A percentile compares a stretch with the other conserved stretches of the same genome.
phyloP scores from a whole-genome alignment of 1,140 invertebrate species.

The Steinernema feltiae region DNA sequence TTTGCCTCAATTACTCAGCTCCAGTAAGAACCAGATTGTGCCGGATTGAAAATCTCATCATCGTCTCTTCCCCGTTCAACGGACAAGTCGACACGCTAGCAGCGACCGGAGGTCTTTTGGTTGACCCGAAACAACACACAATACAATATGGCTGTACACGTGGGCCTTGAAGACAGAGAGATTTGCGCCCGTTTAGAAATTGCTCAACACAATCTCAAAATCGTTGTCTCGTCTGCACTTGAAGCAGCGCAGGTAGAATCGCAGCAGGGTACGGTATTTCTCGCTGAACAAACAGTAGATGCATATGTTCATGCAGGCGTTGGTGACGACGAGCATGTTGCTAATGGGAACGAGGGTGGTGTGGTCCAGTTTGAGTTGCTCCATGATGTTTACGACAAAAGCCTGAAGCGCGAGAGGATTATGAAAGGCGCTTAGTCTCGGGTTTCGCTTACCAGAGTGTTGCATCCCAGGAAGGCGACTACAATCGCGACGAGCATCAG shows the following conservation, averaged over 20 bases:
- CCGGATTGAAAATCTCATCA: not conserved
- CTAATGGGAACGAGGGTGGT: slow-evolving; percentile 24
- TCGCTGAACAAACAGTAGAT: slow-evolving; percentile 41
- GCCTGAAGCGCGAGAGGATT: slow-evolving; percentile 17
- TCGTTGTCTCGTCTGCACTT: not conserved
- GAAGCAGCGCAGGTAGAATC: slow-evolving; percentile 30
- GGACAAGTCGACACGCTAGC: slow-evolving; percentile 1
- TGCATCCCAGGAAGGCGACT: slow-evolving; percentile 46
- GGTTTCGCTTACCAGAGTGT: slow-evolving; percentile 48
- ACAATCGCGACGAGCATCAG: slow-evolving; percentile 53
- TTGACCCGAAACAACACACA: not conserved
- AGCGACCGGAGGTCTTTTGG: not conserved
- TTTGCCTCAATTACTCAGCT: too few species aligned
- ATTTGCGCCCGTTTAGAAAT: not conserved
- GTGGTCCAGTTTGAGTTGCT: slow-evolving; percentile 26
- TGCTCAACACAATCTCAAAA: not conserved
- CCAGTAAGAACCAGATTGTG: too few species aligned
- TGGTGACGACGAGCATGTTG: slow-evolving; percentile 36
- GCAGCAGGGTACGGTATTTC: slow-evolving; percentile 32
- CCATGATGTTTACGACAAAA: slow-evolving; percentile 41
- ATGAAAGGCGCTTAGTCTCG: not conserved
- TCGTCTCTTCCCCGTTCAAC: not conserved
- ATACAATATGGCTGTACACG: not conserved
- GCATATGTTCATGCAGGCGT: slow-evolving; percentile 40
- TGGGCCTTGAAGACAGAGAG: not conserved